Evolutionary conservation across 2,113 vertebrate species (phyloP), one percentile per base, ranked within the genome.

Genomic region (Gambusia holbrooki): DNA sequence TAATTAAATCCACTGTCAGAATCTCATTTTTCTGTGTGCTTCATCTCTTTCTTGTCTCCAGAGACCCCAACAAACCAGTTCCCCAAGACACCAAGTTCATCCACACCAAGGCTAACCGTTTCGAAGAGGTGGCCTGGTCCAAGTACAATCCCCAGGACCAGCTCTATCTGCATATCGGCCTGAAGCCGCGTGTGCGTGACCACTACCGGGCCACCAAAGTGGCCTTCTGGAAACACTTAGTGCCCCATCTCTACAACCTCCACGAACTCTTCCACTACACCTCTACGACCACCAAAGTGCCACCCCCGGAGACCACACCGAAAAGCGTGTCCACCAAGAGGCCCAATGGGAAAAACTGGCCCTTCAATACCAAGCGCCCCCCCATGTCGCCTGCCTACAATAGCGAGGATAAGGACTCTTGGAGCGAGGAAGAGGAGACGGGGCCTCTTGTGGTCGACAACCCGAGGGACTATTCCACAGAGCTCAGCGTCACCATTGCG

Each of bases 71-170:
- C 94, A 98, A 99, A 87, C 98, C 98, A 0, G 98, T 99, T 64
- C 98, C 98, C 51, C 98, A 99, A 89, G 98, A 99, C 87, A 99
- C 98, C 85, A 99, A 99, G 92, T 99, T 99, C 94, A 99, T 99
- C 94, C 98, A 99, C 91, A 99, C 98, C 69, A 99, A 99, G 94
- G 97, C 98, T 81, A 99, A 99, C 84, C 96, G 98, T 33, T 99
- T 99, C 62, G 98, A 99, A 79, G 98, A 99, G 90, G 98, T 99
- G 80, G 98, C 98, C 84, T 99, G 98, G 98, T 99, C 98, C 91
- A 99, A 99, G 92, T 99, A 99, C 93, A 98, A 97, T 80, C 98
- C 98, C 71, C 97, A 97, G 3, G 98, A 99, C 91, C 98, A 99
- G 93, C 95, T 98, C 48, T 99, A 99, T 88, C 96, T 99, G 86